Conservation (phyloP, 2,113 vertebrate species). For the Dasyornis broadbenti region DNA sequence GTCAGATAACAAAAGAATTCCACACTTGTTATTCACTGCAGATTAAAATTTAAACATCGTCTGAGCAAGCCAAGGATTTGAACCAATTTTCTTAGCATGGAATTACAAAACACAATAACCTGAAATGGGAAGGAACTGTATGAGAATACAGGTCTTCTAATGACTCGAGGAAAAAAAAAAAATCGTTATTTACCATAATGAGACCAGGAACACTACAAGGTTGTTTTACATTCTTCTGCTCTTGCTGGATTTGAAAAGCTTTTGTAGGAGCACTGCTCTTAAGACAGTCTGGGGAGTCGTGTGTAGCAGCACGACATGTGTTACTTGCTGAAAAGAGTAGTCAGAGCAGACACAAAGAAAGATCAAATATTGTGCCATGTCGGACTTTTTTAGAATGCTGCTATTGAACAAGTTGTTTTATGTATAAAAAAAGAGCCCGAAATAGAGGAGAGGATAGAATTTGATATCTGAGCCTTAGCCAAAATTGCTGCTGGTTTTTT, state of each 20-base stretch:
- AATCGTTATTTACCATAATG: neutral
- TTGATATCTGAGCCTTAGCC: neutral
- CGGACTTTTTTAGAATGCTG: neutral
- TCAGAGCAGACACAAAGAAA: neutral
- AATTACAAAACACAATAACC: neutral
- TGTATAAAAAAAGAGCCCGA: neutral
- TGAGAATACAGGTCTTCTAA: neutral
- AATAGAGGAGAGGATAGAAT: neutral
- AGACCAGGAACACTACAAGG: neutral
- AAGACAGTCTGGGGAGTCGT: neutral
- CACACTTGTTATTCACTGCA: slow-evolving; percentile 48
- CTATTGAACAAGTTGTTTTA: neutral
- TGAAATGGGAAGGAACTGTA: neutral
- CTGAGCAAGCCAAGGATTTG: slow-evolving; percentile 13
- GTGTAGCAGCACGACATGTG: fast-evolving
- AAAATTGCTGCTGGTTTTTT: neutral
- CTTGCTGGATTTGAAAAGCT: neutral
- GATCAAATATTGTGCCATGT: neutral
- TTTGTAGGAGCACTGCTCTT: neutral
- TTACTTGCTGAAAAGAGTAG: neutral
- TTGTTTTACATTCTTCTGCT: neutral
- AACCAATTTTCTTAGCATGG: neutral
- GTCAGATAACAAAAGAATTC: slow-evolving; percentile 60
- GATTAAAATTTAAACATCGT: slow-evolving; percentile 72
- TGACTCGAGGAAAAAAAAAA: neutral